Conservation (phyloP, 37 sponge, comb jelly and placozoan species). For the Theonella swinhoei region DNA sequence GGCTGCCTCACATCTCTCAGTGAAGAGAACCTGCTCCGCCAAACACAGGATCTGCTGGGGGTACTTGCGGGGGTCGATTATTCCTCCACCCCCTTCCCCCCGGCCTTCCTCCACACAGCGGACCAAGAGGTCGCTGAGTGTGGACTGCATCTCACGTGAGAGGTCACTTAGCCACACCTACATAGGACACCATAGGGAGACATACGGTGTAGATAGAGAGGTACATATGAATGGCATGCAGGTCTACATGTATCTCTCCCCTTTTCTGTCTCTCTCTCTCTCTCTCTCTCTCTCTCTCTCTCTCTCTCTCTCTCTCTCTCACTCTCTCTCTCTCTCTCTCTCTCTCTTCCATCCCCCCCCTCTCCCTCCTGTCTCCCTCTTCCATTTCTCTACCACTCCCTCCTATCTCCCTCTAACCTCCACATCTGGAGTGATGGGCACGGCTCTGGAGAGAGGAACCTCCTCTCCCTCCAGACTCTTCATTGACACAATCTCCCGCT, state of each 20-base stretch:
- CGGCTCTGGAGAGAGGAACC: slow-evolving; percentile 71
- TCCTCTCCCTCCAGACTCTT: slow-evolving; percentile 89
- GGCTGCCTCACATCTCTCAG: slow-evolving; percentile 94
- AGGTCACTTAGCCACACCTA: slow-evolving; percentile 87
- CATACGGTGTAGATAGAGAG: too few relatives aligned
- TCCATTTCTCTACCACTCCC: neutral
- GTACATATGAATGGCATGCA: too few relatives aligned
- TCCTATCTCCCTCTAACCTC: slow-evolving; percentile 43
- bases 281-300: too few relatives aligned
- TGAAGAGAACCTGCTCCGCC: slow-evolving; percentile 91
- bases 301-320: too few relatives aligned
- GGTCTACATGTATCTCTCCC: too few relatives aligned
- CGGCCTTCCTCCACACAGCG: slow-evolving; percentile 69
- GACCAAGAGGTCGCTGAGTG: slow-evolving; percentile 77
- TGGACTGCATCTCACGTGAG: slow-evolving; percentile 89
- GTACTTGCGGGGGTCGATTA: slow-evolving; percentile 73
- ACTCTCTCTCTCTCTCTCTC: neutral
- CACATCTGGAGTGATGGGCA: slow-evolving; percentile 74
- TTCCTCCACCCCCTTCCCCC: slow-evolving; percentile 1
- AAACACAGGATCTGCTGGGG: slow-evolving; percentile 95
- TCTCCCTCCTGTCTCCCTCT: neutral
- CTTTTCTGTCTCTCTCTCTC: too few relatives aligned
- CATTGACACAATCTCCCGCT: slow-evolving; percentile 78
- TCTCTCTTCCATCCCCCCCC: neutral
- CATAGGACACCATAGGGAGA: too few relatives aligned